phyloP scores from a whole-genome alignment of 2,113 vertebrate genomes.

The Phoenicopterus ruber region DNA sequence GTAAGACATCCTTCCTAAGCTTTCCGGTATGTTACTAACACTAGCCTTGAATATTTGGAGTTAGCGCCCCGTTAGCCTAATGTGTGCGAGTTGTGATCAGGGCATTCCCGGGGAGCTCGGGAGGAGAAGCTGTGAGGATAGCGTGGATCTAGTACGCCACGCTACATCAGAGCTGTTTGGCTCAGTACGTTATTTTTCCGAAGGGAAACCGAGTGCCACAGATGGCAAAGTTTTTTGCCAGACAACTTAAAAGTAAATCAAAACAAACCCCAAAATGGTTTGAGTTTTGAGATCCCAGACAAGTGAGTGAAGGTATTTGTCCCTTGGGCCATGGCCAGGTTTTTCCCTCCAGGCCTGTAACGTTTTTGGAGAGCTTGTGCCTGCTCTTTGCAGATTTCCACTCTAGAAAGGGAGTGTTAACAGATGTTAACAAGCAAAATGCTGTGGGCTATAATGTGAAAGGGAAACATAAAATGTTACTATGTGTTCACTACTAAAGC shows the following conservation, averaged over 20 bases:
- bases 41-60: background rate
- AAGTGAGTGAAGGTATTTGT: background rate
- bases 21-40: background rate
- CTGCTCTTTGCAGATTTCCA: background rate
- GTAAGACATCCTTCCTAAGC: background rate
- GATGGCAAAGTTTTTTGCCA: background rate
- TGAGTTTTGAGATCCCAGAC: background rate
- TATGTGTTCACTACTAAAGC: background rate
- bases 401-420: background rate
- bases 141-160: background rate
- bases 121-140: background rate
- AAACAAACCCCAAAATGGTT: no score
- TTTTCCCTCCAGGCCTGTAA: background rate
- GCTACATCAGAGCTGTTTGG: background rate
- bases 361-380: background rate
- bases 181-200: rapidly evolving
- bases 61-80: background rate
- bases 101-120: background rate
- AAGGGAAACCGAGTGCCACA: background rate
- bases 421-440: conserved; percentile 4
- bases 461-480: background rate
- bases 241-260: background rate
- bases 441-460: background rate
- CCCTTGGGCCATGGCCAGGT: background rate
- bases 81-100: rapidly evolving